phyloP scores from a whole-genome alignment of 2,888 invertebrate species.

The Drosophila atripex region DNA sequence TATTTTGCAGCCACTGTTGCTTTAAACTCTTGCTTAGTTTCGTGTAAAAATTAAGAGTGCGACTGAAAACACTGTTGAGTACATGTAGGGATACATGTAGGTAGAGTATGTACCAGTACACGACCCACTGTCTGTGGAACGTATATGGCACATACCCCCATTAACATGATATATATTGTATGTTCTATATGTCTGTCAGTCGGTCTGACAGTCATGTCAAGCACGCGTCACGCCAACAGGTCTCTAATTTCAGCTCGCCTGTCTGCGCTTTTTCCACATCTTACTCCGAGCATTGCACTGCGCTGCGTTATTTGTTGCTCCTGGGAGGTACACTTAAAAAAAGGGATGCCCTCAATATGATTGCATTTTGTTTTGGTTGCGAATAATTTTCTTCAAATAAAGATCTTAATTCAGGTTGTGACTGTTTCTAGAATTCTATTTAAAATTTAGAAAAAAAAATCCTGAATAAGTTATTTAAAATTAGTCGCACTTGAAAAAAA shows the following conservation, averaged over 20 bases:
- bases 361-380: too few relatives aligned
- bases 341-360: background rate
- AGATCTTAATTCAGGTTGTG: too few relatives aligned
- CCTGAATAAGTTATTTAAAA: too few relatives aligned
- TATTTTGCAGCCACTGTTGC: constrained; percentile 10
- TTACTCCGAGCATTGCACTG: constrained; percentile 11
- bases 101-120: background rate
- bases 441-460: too few relatives aligned
- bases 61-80: background rate
- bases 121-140: background rate
- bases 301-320: constrained; percentile 9
- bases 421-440: too few relatives aligned
- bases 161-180: background rate
- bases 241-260: constrained; percentile 50
- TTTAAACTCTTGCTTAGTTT: constrained; percentile 6
- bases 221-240: constrained; percentile 65
- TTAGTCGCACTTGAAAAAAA: too few relatives aligned
- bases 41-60: constrained; percentile 4
- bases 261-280: constrained; percentile 12
- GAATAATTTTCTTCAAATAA: too few relatives aligned
- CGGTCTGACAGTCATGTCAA: constrained; percentile 46
- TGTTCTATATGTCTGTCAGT: constrained; percentile 17
- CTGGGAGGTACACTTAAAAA: constrained; percentile 4
- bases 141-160: background rate
- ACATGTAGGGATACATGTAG: background rate